Conservation (phyloP, 2,888 invertebrate genomes). For the Lasioglossum oenotherae region DNA sequence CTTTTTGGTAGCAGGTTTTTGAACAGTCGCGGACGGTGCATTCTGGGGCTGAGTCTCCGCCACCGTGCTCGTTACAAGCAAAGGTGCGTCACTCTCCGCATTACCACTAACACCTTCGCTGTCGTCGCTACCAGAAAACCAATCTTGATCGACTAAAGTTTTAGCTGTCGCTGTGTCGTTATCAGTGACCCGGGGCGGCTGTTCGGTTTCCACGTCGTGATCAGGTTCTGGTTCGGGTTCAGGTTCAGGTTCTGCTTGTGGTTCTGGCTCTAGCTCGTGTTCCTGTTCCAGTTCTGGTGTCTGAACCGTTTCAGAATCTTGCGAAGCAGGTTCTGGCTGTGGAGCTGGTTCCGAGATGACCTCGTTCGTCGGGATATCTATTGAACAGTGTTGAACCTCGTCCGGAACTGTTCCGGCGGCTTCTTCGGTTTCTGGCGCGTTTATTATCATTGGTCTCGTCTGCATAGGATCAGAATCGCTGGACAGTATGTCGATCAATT, state of each 20-base stretch:
- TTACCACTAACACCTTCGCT: conserved; percentile 85
- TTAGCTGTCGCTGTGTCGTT: conserved; percentile 77
- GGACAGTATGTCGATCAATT: conserved; percentile 81
- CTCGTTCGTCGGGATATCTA: conserved; percentile 72
- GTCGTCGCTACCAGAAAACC: conserved; percentile 83
- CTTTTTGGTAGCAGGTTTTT: conserved; percentile 87
- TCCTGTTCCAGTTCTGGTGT: conserved; percentile 45
- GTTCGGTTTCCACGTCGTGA: conserved; percentile 67
- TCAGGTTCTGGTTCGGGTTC: conserved; percentile 65
- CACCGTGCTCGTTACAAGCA: conserved; percentile 82
- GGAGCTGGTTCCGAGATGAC: conserved; percentile 45
- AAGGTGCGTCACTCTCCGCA: conserved; percentile 84
- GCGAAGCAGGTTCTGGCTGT: conserved; percentile 38
- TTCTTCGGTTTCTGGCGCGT: conserved; percentile 51
- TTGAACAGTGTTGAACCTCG: conserved; percentile 77
- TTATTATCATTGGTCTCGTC: conserved; percentile 65
- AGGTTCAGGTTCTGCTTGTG: conserved; percentile 30
- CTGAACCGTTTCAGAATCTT: conserved; percentile 59
- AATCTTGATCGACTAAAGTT: conserved; percentile 82
- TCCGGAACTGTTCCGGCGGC: conserved; percentile 61
- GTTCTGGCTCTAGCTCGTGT: conserved; percentile 69
- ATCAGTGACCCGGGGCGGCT: conserved; percentile 53
- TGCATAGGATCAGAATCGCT: conserved; percentile 76
- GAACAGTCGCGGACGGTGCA: conserved; percentile 61
- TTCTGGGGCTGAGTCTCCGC: conserved; percentile 78